Evolutionary conservation across 2,888 invertebrate genomes (phyloP), one percentile per base, ranked within the genome.

Genomic region (Drosophila leonis): DNA sequence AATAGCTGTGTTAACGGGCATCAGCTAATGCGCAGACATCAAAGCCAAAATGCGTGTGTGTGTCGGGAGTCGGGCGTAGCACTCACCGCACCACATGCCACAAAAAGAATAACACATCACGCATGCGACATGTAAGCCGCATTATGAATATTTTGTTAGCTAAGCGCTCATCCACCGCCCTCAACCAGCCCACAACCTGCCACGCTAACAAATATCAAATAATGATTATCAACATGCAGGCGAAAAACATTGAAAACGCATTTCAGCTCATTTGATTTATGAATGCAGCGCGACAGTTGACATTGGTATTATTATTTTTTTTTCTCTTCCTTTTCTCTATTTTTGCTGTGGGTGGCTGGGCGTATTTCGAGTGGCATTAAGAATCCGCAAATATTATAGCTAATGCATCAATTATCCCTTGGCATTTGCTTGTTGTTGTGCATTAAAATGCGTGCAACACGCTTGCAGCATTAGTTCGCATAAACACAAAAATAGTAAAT

Each of bases 381-480:
- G 62, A 37, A 63, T 51, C 48, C 18, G 49, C 49, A 37, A 64
- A 73, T 69, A 66, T 66, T 46, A 64, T 33, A 68, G 83, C 87
- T 87, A 89, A 86, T 88, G 89, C 87, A 87, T 87, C 85, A 89
- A 86, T 88, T 89, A 89, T 80, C 67, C 77, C 62, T 73, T 57
- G 78, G 55, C 65, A 66, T 64, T 60, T 46, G 42, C 42, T 65
- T 73, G 46, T 48, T 48, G 65, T 29, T 51, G 63, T 66, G 63
- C 76, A 82, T 76, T 82, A 70, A 82, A 84, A 73, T 67, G 49
- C 63, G 75, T 71, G 56, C 59, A 59, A 72, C 71, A 80, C 60
- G 62, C 60, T 54, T 18, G 54, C 48, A 42, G 71, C 56, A 78
- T 63, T 64, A 62, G 57, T 44, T 20, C 35, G 54, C 41, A 37